phyloP scores from a whole-genome alignment of 2,797 vertebrate genomes.

The Enteromius paludinosus region DNA sequence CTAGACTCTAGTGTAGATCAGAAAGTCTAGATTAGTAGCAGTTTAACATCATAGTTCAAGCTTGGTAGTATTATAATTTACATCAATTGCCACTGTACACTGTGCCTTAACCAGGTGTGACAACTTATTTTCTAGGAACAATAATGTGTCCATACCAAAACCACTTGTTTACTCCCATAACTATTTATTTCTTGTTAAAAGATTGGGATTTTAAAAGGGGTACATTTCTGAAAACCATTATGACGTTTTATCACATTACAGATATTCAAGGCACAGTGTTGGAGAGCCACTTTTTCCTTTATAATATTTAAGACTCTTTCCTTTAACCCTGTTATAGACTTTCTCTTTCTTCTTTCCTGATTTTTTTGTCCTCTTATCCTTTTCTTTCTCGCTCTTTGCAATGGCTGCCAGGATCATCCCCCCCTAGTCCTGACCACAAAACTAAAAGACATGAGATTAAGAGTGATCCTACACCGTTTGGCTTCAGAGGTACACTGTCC shows the following conservation, averaged over 20 bases:
- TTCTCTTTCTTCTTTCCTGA: slow-evolving; percentile 34
- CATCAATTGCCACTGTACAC: not conserved
- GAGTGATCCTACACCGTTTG: slow-evolving; percentile 96
- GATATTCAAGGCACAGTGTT: not conserved
- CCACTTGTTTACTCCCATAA: not conserved
- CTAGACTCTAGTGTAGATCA: slow-evolving; percentile 19
- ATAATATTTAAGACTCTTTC: not conserved
- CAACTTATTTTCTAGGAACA: not conserved
- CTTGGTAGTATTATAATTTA: not conserved
- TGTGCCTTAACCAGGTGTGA: slow-evolving; percentile 8
- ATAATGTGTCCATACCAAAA: not conserved
- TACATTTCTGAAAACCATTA: not conserved
- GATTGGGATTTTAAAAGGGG: not conserved
- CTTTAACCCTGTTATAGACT: slow-evolving; percentile 20
- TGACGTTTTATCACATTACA: not conserved
- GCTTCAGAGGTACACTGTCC: slow-evolving; percentile 87
- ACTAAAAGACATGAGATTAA: slow-evolving; percentile 92
- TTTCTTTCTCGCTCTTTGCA: slow-evolving; percentile 52
- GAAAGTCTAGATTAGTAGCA: slow-evolving; percentile 17
- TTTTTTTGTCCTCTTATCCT: slow-evolving; percentile 29
- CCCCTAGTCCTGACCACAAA: slow-evolving; percentile 94
- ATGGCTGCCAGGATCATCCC: slow-evolving; percentile 85
- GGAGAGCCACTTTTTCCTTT: not conserved
- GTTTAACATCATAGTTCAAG: not conserved
- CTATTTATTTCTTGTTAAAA: not conserved